Base-by-base conservation (phyloP, 2,797 vertebrate genomes). In the Crenuchus spilurus region DNA sequence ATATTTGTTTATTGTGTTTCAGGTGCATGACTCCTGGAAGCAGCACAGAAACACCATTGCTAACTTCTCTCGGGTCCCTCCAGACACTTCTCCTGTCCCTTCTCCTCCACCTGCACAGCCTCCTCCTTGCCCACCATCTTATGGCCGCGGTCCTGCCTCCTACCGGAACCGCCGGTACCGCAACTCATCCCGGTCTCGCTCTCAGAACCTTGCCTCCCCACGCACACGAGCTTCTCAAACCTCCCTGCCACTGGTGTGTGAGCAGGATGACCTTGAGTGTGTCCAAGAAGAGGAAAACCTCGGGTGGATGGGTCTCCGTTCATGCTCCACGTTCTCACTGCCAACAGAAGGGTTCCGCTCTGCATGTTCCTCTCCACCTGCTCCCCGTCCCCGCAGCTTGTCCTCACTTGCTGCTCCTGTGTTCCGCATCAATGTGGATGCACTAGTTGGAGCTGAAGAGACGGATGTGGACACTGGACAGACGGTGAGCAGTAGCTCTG, bases 401-500 rank as follows among this genome's bases (percentile, higher is more conserved):
- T 90, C 89, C 6, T 84, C 84, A 2, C 26, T 72, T 31, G 44
- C 68, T 18, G 24, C 84, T 20, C 90, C 90, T 0, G 84, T 89
- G 0, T 92, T 91, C 82, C 83, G 87, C 3, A 83, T 97, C 75
- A 94, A 95, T 2, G 82, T 96, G 28, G 94, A 96, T 0, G 88
- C 95, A 14, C 87, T 96, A 79, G 85, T 97, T 0, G 94, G 92
- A 2, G 93, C 93, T 0, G 94, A 95, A 85, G 97, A 98, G 88
- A 98, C 96, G 0, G 94, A 98, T 18, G 96, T 98, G 62, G 96
- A 98, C 89, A 97, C 97, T 0, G 96, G 97, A 41, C 84, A 91
- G 85, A 93, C 87, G 44, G 90, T 97, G 0, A 80, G 80, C 5
- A 80, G 78, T n/a, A 89, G 92, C 79, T 84, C 86, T 14, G 91